Base-by-base conservation (phyloP, 2,113 vertebrate genomes). In the Cromileptes altivelis region DNA sequence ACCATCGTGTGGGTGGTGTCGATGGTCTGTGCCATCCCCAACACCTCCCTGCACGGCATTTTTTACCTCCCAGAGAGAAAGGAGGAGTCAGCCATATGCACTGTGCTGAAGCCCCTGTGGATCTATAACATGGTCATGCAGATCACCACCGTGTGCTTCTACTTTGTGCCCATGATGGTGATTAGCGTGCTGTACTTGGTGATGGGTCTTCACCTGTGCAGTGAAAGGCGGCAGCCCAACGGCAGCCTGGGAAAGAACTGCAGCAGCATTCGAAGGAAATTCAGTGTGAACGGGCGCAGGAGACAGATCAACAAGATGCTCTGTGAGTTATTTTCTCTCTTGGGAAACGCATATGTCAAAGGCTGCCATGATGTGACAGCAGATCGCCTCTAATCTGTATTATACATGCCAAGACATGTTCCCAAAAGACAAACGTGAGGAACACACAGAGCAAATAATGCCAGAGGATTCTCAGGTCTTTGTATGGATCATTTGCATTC, bases 251-350 rank as follows among this genome's bases (percentile, higher is more conserved):
- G 89, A 7, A 94, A 84, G 58, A 92, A 82, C 75, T 81, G 88
- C 53, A 85, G 84, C 18, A 85, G 62, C 50, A 73, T 55, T 14
- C 89, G 75, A 13, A 94, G 90, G 80, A 95, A 88, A 78, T 91
- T 94, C 37, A 88, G 87, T 13, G 37, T 83, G 62, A 88, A 79
- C n/a, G 84, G 94, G 25, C 93, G 92, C 60, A 91, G 93, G 64
- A 91, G 93, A n/a, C 95, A 96, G 64, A 90, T 96, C 85, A 95
- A 94, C 91, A 96, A 96, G 87, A 96, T 96, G 96, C 93, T 96
- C 13, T 92, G 96, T 96, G 79, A 96, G 95, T 94, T 56, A 0
- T 45, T 45, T 45, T 53, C 6, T 49, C 19, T 69, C 8, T 56
- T 14, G n/a, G 12, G 11, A 52, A 19, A 45, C 11, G 12, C 11